These are phyloP conservation scores for Ursus arctos DNA, from an alignment of 2,113 vertebrate species.

Conservation along the genomic window DNA sequence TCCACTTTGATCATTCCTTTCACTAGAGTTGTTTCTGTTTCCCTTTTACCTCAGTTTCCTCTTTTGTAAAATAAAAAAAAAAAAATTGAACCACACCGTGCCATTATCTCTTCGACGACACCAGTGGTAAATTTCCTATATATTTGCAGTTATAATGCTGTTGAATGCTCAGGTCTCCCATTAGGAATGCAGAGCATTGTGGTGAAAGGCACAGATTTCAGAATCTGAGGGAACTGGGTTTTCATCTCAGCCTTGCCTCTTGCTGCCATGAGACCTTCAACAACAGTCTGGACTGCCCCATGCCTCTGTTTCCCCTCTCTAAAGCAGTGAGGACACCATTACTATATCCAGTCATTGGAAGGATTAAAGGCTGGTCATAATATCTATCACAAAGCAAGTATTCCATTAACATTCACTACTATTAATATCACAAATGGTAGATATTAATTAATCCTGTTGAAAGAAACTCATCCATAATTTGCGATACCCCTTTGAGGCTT, in stretches of 20 bases:
- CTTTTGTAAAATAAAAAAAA: background rate
- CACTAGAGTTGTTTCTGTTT: background rate
- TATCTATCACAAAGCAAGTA: background rate
- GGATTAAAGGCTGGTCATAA: background rate
- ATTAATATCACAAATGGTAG: background rate
- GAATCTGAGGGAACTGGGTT: background rate
- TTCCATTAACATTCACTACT: background rate
- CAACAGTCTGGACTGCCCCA: background rate
- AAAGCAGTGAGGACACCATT: background rate
- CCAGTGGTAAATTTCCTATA: background rate
- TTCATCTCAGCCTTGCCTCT: background rate
- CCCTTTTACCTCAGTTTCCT: background rate
- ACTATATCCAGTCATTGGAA: no score
- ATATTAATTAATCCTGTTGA: background rate
- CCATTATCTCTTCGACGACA: background rate
- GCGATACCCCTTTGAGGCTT: background rate
- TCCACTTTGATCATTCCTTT: background rate
- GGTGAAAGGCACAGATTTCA: background rate
- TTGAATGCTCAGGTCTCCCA: fast-evolving
- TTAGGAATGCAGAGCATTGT: background rate
- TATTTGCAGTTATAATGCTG: background rate
- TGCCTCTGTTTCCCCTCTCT: background rate
- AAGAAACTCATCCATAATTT: background rate
- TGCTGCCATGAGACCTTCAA: background rate
- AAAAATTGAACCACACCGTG: background rate